These are phyloP conservation scores for Scaptomyza pallida DNA, from an alignment of 1,140 invertebrate genomes.

Conservation along the genomic window DNA sequence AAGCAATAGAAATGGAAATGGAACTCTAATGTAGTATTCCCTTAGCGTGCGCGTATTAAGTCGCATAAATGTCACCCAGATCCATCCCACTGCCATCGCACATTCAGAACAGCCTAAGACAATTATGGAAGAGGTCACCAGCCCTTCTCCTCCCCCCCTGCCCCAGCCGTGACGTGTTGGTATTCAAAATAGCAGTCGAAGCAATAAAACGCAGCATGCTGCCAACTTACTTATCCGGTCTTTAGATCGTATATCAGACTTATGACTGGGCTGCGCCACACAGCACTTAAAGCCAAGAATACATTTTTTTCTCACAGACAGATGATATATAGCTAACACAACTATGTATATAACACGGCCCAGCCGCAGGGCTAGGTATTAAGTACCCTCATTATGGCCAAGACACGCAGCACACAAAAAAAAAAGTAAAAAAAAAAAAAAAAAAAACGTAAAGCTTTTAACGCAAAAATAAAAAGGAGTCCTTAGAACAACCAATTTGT, in stretches of 20 bases:
- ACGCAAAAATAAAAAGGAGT: constrained; percentile 46
- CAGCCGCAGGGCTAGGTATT: constrained; percentile 57
- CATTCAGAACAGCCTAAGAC: constrained; percentile 48
- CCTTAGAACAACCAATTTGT: constrained; percentile 68
- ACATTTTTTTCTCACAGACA: neutral
- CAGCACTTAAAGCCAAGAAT: constrained; percentile 23
- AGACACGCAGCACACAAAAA: constrained; percentile 66
- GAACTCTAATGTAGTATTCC: constrained; percentile 75
- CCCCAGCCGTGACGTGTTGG: constrained; percentile 59
- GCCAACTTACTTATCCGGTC: constrained; percentile 57
- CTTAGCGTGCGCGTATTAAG: constrained; percentile 72
- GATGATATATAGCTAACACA: constrained; percentile 32
- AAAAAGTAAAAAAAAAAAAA: constrained; percentile 48
- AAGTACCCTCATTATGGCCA: constrained; percentile 81
- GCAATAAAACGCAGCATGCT: constrained; percentile 70
- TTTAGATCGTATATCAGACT: constrained; percentile 75
- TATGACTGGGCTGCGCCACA: constrained; percentile 50
- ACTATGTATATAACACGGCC: constrained; percentile 7
- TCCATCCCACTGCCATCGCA: constrained; percentile 27
- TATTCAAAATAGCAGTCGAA: constrained; percentile 77
- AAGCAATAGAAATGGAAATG: constrained; percentile 65
- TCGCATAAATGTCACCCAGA: constrained; percentile 71
- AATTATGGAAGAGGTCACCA: constrained; percentile 41
- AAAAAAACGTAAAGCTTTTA: constrained; percentile 68
- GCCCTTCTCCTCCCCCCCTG: neutral